These are phyloP conservation scores for Crax fasciolata DNA, from an alignment of 2,797 vertebrate species.

Conservation along the genomic window DNA sequence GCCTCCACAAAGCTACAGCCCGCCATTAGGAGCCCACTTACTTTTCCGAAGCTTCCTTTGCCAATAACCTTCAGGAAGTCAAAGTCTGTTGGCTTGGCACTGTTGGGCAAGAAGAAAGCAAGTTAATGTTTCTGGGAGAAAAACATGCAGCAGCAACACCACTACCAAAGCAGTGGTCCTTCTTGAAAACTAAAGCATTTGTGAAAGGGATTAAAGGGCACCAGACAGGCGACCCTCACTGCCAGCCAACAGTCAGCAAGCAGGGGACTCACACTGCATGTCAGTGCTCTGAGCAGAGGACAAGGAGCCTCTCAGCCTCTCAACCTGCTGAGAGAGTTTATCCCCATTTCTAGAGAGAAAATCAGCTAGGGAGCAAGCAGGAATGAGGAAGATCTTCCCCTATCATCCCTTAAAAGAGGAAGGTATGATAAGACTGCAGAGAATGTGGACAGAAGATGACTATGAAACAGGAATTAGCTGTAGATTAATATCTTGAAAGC, in stretches of 20 bases:
- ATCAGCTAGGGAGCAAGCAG: background rate
- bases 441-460: fast-evolving
- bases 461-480: background rate
- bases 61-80: constrained; percentile 98
- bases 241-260: background rate
- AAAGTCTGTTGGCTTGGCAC: constrained; percentile 97
- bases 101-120: constrained; percentile 69
- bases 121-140: constrained; percentile 43
- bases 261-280: fast-evolving
- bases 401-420: background rate
- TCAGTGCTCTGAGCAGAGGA: background rate
- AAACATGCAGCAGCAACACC: background rate
- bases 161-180: background rate
- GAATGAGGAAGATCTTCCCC: background rate
- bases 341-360: background rate
- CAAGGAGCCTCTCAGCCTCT: background rate
- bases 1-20: background rate
- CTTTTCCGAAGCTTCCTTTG: constrained; percentile 98
- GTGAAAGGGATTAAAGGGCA: constrained; percentile 30
- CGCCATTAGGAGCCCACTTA: constrained; percentile 74
- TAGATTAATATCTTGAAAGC: background rate
- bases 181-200: background rate
- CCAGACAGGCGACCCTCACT: background rate
- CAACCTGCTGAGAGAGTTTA: background rate
- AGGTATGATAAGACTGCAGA: background rate